Conservation (phyloP, 2,797 vertebrate genomes). For the Aselliscus stoliczkanus region DNA sequence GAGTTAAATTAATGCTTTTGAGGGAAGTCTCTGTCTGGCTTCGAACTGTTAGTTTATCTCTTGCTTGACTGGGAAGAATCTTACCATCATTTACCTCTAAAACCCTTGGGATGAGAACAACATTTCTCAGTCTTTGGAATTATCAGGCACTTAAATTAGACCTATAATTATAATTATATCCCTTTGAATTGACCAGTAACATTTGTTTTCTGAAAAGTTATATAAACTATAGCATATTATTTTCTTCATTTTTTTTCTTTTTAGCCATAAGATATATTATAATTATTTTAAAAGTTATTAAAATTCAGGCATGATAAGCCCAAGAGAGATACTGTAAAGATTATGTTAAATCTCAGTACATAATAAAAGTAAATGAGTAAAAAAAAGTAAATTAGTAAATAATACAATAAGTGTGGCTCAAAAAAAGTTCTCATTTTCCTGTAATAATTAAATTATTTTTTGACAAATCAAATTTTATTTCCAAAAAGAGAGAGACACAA, state of each 20-base stretch:
- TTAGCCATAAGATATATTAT: neutral
- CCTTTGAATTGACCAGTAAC: neutral
- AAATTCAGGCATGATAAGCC: neutral
- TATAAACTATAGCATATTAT: neutral
- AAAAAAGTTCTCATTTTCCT: neutral
- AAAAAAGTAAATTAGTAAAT: neutral
- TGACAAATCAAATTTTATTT: neutral
- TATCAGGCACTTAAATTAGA: neutral
- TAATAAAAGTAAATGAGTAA: neutral
- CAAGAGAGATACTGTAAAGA: neutral
- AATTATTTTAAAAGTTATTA: neutral
- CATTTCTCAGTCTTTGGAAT: neutral
- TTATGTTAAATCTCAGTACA: neutral
- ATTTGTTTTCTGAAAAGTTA: neutral
- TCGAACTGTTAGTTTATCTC: neutral
- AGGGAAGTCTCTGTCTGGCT: neutral
- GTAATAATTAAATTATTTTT: neutral
- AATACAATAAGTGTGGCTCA: neutral
- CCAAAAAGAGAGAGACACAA: neutral
- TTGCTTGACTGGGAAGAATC: neutral
- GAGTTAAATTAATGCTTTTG: neutral
- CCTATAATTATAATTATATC: neutral
- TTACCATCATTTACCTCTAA: slow-evolving; percentile 5
- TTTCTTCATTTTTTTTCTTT: neutral
- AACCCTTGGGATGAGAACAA: neutral